A percentile compares a stretch with the other conserved stretches of the same genome.
These are phyloP conservation scores for Epirrita christyi DNA, from an alignment of 2,888 invertebrate genomes.

Conservation along the genomic window DNA sequence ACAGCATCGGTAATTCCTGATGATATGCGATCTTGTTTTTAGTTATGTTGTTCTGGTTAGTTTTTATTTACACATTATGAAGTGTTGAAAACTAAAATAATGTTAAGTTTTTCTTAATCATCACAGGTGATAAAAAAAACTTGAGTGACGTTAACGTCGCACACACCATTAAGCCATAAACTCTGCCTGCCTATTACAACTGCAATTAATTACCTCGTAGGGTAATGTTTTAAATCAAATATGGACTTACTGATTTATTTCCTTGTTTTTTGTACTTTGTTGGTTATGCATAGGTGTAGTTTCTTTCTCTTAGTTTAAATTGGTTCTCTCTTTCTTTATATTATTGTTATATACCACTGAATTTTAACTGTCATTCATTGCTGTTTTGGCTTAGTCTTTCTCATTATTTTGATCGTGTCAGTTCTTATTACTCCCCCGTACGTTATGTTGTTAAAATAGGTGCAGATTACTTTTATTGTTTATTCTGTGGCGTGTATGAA, in stretches of 20 bases:
- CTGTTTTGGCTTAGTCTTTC: background rate
- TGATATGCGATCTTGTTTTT: constrained; percentile 23
- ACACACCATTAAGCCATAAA: no score
- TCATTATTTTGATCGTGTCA: background rate
- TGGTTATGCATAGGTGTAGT: no score
- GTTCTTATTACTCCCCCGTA: constrained; percentile 15
- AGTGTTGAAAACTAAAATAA: no score
- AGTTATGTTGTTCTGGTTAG: constrained; percentile 1
- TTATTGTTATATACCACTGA: background rate
- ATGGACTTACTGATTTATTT: background rate
- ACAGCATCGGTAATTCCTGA: constrained; percentile 14
- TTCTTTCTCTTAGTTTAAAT: background rate
- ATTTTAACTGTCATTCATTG: background rate
- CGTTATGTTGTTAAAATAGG: constrained; percentile 49
- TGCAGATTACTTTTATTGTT: constrained; percentile 43
- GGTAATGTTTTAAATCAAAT: background rate
- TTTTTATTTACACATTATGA: background rate
- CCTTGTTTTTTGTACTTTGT: no score
- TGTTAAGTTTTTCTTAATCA: no score
- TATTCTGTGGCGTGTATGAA: constrained; percentile 53
- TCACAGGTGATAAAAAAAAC: no score
- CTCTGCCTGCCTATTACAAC: no score
- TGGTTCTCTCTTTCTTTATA: background rate
- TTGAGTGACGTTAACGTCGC: no score
- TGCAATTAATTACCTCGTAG: no score